Conservation (phyloP, 2,797 vertebrate species). For the Hapalemur alaotrensis region DNA sequence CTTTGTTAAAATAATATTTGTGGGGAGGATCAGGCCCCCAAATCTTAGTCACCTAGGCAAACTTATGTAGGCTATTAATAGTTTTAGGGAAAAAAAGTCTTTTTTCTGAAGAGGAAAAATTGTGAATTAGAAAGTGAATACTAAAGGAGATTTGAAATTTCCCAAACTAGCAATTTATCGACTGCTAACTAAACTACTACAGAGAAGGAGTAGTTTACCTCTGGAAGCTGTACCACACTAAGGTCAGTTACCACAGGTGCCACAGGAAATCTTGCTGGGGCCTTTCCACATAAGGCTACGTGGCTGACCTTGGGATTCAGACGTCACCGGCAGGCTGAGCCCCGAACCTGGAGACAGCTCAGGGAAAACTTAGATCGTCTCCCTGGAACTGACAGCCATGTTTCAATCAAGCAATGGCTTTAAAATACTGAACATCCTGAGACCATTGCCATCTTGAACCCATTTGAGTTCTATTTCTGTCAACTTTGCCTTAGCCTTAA, state of each 20-base stretch:
- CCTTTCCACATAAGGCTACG: neutral
- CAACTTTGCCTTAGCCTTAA: neutral
- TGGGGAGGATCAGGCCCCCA: neutral
- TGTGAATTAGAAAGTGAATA: neutral
- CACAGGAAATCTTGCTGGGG: accelerated
- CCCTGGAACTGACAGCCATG: neutral
- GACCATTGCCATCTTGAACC: neutral
- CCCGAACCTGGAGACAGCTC: neutral
- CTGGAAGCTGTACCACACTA: neutral
- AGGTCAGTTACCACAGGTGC: neutral
- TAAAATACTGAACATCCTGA: neutral
- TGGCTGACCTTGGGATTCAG: neutral
- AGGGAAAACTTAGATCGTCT: neutral
- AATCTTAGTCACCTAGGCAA: neutral
- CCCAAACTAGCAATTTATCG: neutral
- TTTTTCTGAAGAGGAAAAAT: neutral
- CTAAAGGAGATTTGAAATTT: neutral
- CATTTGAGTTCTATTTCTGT: neutral
- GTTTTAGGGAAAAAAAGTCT: neutral
- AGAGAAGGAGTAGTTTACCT: neutral
- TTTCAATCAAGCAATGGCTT: neutral
- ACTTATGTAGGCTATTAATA: neutral
- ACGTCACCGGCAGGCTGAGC: neutral
- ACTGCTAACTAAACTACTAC: neutral
- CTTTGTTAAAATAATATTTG: neutral